Evolutionary conservation across 2,888 invertebrate genomes (phyloP).

Genomic region (Allophyes oxyacanthae): DNA sequence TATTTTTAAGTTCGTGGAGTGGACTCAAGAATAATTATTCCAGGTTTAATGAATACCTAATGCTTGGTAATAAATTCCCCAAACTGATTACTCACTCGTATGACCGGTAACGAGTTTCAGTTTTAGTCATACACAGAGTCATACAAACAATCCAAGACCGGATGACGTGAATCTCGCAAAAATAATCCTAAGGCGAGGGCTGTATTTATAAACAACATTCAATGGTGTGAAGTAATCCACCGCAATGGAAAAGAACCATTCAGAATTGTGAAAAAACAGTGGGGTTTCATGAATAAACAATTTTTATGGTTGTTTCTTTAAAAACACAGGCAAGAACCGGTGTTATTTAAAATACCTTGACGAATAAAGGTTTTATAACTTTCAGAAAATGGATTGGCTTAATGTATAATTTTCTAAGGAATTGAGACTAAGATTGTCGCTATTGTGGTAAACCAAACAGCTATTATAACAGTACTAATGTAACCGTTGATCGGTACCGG

Average conservation of each 20-base stretch:
- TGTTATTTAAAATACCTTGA: slow-evolving; percentile 33
- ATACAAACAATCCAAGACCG: slow-evolving; percentile 75
- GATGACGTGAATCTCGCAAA: slow-evolving; percentile 82
- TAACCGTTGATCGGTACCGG: slow-evolving; percentile 63
- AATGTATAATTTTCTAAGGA: neutral
- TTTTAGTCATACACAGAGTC: slow-evolving; percentile 83
- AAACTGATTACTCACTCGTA: slow-evolving; percentile 73
- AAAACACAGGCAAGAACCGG: slow-evolving; percentile 14
- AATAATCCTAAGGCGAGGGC: slow-evolving; percentile 74
- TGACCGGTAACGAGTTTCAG: slow-evolving; percentile 68
- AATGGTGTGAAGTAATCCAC: slow-evolving; percentile 69
- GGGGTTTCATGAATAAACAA: slow-evolving; percentile 52
- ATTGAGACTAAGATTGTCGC: slow-evolving; percentile 8
- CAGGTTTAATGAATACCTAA: slow-evolving; percentile 10
- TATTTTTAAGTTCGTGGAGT: neutral
- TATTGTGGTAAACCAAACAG: slow-evolving; percentile 40
- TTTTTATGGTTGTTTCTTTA: slow-evolving; percentile 51
- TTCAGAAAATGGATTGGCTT: slow-evolving; percentile 1
- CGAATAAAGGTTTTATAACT: slow-evolving; percentile 19
- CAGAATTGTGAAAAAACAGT: slow-evolving; percentile 54
- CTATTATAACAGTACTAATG: slow-evolving; percentile 54
- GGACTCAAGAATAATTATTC: slow-evolving; percentile 2
- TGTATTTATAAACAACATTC: slow-evolving; percentile 77
- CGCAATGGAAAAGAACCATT: slow-evolving; percentile 63
- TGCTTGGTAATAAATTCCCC: slow-evolving; percentile 40